These are phyloP conservation scores for Lanius ludovicianus DNA, from an alignment of 2,113 vertebrate genomes.

Conservation along the genomic window DNA sequence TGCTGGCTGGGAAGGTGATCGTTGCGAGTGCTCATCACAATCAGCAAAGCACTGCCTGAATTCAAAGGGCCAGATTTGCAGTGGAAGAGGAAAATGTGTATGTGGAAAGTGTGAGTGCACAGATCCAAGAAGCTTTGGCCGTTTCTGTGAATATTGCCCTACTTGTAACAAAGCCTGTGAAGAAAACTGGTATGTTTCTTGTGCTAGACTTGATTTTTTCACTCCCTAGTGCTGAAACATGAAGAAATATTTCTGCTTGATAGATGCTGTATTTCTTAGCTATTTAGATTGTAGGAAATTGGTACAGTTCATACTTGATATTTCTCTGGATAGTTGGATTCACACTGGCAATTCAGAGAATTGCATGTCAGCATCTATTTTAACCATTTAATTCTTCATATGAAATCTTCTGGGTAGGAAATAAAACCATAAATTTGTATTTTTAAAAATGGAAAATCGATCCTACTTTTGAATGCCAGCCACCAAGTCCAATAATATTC, in stretches of 20 bases:
- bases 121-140: constrained; percentile 80
- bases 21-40: constrained; percentile 80
- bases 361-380: neutral
- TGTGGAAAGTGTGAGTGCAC: constrained; percentile 91
- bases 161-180: constrained; percentile 83
- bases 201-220: neutral
- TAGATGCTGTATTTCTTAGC: neutral
- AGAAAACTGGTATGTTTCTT: constrained; percentile 84
- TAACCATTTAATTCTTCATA: neutral
- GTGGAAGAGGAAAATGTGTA: constrained; percentile 85
- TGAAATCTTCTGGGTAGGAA: neutral
- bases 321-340: neutral
- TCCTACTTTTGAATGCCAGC: neutral
- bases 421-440: neutral
- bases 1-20: constrained; percentile 87
- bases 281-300: neutral
- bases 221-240: neutral
- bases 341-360: neutral
- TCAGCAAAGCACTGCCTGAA: constrained; percentile 82
- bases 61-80: constrained; percentile 83
- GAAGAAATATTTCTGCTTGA: neutral
- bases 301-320: neutral
- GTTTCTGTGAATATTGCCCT: constrained; percentile 88
- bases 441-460: neutral
- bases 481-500: neutral